phyloP scores from a whole-genome alignment of 2,113 vertebrate genomes.

The Spilogale gracilis region DNA sequence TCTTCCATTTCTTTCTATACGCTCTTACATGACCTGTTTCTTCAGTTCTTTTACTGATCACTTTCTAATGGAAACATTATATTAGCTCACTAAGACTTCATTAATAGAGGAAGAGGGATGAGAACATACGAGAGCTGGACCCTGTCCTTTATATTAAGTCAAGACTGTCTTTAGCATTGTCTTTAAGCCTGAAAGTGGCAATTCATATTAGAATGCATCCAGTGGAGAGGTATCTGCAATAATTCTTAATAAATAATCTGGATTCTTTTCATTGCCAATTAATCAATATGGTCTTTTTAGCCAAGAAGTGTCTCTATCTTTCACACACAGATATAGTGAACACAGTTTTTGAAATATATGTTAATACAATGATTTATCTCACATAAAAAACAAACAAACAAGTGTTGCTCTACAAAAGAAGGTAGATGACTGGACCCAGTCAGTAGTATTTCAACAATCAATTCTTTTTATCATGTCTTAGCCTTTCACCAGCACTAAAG shows the following conservation, averaged over 20 bases:
- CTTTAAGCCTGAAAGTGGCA: neutral
- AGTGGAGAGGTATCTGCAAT: neutral
- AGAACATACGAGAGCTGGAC: neutral
- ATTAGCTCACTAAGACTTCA: neutral
- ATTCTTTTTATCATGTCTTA: neutral
- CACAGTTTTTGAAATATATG: neutral
- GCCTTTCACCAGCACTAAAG: neutral
- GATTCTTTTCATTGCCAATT: neutral
- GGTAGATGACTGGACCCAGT: neutral
- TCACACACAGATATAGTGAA: neutral
- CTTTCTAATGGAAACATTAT: neutral
- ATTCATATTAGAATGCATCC: neutral
- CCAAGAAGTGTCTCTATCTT: neutral
- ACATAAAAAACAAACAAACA: neutral
- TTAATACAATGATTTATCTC: neutral
- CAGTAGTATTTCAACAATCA: neutral
- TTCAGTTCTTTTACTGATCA: neutral
- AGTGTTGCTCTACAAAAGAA: neutral
- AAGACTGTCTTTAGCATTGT: neutral
- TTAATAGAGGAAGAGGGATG: neutral
- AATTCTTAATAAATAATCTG: neutral
- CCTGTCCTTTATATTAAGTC: neutral
- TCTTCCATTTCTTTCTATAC: neutral
- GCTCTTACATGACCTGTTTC: neutral
- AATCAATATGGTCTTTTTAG: neutral